Base-by-base conservation (phyloP, 2,888 invertebrate species). In the Nycteola revayana region DNA sequence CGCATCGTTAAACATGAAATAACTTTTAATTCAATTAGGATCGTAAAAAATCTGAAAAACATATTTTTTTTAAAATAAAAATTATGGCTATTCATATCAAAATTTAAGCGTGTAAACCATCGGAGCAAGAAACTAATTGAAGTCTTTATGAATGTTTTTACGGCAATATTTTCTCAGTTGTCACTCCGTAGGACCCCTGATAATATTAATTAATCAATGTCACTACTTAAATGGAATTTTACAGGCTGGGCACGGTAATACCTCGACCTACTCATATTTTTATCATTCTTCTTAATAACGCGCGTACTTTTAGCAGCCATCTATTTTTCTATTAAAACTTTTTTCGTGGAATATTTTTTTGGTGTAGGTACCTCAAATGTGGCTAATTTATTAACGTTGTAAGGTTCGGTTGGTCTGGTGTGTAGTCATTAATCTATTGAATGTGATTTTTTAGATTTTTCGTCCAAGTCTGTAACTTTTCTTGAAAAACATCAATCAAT, bases 141-240 rank as follows among this genome's bases (percentile, higher is more conserved):
- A 48, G 40, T 42, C 40, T 30, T 41, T 41, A 53, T 33, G 29
- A 49, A 49, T 51, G 50, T 54, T 51, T 52, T 36, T 24, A 24
- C 26, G 26, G 38, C 28, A 32, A 48, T 51, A 51, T 48, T 57
- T 59, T 49, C 30, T 39, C 33, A 40, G 44, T 57, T 53, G 51
- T 55, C 54, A 49, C 43, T 49, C 49, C 29, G 41, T 29, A 50
- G 36, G n/a, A 44, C 42, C 30, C 25, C 35, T 54, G 53, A 59
- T 53, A 54, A 53, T 58, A 39, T 57, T 68, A 71, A 71, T 71
- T 71, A 71, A 71, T 71, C 71, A 71, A 62, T 55, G 72, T 68
- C 70, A 27, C 35, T 48, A 44, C 54, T 51, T 65, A 68, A 65
- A 71, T 69, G 64, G 64, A 57, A 64, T 63, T 62, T 60, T 49